phyloP scores from a whole-genome alignment of 2,113 vertebrate genomes.

The Dicaeum eximium region DNA sequence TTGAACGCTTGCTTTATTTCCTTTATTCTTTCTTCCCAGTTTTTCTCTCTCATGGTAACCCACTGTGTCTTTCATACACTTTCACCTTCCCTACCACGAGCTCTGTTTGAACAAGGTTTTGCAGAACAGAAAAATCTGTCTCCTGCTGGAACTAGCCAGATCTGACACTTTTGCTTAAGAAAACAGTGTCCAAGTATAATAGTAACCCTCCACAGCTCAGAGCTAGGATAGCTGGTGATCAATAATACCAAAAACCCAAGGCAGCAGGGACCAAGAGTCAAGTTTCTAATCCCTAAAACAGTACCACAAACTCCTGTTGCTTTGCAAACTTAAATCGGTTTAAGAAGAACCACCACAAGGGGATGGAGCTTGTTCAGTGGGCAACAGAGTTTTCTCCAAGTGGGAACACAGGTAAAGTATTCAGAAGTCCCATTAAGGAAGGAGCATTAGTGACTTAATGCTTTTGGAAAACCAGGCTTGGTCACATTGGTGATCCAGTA shows the following conservation, averaged over 20 bases:
- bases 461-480: not conserved
- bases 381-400: not conserved
- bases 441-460: not conserved
- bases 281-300: not conserved
- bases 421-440: not conserved
- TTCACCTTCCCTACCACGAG: not conserved
- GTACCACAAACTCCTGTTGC: not conserved
- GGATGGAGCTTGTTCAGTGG: not conserved
- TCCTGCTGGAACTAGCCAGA: not conserved
- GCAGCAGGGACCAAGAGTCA: not conserved
- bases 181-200: not conserved
- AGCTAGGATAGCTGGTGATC: not conserved
- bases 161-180: not conserved
- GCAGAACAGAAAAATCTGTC: not conserved
- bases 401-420: not conserved
- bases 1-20: not conserved
- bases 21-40: not conserved
- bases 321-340: not conserved
- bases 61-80: not conserved
- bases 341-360: not conserved
- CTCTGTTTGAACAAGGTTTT: not conserved
- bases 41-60: not conserved
- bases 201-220: not conserved
- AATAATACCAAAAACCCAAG: not conserved
- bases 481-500: not conserved